Evolutionary conservation across 1,140 invertebrate genomes (phyloP).

Genomic region (Drosophila busckii): DNA sequence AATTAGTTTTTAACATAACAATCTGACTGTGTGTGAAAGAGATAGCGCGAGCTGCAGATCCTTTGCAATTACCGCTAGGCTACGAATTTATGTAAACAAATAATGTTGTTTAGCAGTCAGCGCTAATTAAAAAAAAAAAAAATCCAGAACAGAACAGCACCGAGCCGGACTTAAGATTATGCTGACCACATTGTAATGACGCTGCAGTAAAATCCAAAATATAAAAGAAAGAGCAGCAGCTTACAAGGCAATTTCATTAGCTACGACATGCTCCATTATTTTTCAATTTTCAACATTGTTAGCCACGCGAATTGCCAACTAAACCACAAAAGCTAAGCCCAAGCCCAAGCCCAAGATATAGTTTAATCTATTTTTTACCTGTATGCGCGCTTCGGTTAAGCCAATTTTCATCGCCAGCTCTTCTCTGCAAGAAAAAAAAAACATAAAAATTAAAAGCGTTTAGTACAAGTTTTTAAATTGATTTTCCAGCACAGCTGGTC

Average conservation of each 20-base stretch:
- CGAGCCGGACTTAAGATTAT: constrained; percentile 33
- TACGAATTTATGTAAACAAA: constrained; percentile 60
- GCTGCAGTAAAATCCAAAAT: constrained; percentile 45
- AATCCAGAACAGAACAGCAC: constrained; percentile 17
- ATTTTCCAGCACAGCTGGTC: constrained; percentile 10
- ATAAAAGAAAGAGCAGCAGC: constrained; percentile 1
- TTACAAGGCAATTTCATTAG: constrained; percentile 53
- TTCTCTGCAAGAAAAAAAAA: constrained; percentile 84
- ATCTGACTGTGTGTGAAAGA: constrained; percentile 51
- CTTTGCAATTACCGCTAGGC: constrained; percentile 33
- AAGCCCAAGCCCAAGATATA: constrained; percentile 14
- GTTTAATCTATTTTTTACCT: constrained; percentile 85
- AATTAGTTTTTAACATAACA: constrained; percentile 78
- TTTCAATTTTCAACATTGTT: constrained; percentile 76
- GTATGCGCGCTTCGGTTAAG: constrained; percentile 97
- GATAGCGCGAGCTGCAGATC: constrained; percentile 15
- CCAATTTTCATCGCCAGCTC: constrained; percentile 98
- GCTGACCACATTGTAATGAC: constrained; percentile 41
- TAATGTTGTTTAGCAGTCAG: constrained; percentile 73
- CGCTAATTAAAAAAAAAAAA: constrained; percentile 56
- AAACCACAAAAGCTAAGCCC: constrained; percentile 38
- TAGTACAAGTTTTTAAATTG: too few species aligned
- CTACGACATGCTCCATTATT: constrained; percentile 71
- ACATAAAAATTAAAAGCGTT: too few species aligned
- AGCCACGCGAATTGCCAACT: constrained; percentile 56